phyloP scores from a whole-genome alignment of 2,113 vertebrate genomes.

The Strix aluco region DNA sequence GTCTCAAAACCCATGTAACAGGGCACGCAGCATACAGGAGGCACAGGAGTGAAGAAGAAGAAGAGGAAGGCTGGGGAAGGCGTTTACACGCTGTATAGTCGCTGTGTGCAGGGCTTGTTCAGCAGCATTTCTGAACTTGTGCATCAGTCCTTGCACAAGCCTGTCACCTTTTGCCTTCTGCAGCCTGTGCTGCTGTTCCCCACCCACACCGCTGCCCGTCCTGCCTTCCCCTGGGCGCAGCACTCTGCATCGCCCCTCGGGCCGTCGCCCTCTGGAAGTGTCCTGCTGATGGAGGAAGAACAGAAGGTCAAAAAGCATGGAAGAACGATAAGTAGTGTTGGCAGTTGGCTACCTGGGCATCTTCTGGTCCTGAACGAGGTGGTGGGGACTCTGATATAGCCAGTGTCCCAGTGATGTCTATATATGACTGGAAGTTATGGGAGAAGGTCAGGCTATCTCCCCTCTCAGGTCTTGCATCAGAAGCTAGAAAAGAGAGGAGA shows the following conservation, averaged over 20 bases:
- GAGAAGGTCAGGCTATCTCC: neutral
- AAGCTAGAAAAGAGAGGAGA: neutral
- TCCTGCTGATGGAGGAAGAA: neutral
- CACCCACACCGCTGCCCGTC: fast-evolving
- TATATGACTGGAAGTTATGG: neutral
- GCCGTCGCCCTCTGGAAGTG: neutral
- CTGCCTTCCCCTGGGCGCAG: neutral
- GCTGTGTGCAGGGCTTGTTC: neutral
- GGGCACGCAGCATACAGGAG: neutral
- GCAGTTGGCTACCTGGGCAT: fast-evolving
- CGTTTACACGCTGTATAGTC: neutral
- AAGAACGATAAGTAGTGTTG: neutral
- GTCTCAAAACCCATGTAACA: neutral
- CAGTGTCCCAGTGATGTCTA: neutral
- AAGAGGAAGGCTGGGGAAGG: neutral
- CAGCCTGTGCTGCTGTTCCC: neutral
- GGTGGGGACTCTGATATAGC: neutral
- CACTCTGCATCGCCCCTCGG: fast-evolving
- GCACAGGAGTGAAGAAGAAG: neutral
- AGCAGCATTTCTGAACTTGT: neutral
- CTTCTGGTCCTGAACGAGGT: neutral
- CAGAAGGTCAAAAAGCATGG: neutral
- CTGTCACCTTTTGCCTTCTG: neutral
- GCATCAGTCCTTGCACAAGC: neutral
- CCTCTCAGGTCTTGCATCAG: neutral